Evolutionary conservation across 1,140 invertebrate species (phyloP).

Genomic region (Cecropterus lyciades): DNA sequence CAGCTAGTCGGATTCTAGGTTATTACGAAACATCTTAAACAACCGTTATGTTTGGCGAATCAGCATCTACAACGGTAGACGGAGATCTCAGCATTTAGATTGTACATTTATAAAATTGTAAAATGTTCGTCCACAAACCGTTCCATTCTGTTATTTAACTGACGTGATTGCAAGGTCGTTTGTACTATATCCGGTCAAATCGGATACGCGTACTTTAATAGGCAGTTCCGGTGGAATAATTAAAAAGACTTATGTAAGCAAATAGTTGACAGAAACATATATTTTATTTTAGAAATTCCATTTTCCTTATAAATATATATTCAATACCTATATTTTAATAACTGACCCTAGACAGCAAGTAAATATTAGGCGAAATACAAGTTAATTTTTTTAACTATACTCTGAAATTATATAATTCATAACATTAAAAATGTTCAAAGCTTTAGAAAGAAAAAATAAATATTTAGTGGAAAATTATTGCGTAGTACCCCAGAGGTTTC

Average conservation of each 20-base stretch:
- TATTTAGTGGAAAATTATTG: too few species aligned
- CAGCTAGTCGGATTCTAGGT: conserved; percentile 15
- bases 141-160: background rate
- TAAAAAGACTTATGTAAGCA: background rate
- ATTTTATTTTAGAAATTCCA: too few species aligned
- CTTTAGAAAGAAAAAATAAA: too few species aligned
- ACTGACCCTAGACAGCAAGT: too few species aligned
- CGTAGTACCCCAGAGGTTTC: too few species aligned
- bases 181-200: conserved; percentile 17
- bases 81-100: conserved; percentile 1
- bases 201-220: background rate
- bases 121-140: background rate
- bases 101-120: conserved; percentile 1
- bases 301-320: too few species aligned
- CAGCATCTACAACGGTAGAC: conserved; percentile 15
- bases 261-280: background rate
- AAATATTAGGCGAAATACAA: too few species aligned
- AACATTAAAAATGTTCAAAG: too few species aligned
- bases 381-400: too few species aligned
- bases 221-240: background rate
- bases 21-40: conserved; percentile 17
- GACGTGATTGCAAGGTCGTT: conserved; percentile 2
- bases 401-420: too few species aligned
- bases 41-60: conserved; percentile 23
- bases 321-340: too few species aligned